phyloP scores from a whole-genome alignment of 2,888 invertebrate genomes.

The Muscina levida region DNA sequence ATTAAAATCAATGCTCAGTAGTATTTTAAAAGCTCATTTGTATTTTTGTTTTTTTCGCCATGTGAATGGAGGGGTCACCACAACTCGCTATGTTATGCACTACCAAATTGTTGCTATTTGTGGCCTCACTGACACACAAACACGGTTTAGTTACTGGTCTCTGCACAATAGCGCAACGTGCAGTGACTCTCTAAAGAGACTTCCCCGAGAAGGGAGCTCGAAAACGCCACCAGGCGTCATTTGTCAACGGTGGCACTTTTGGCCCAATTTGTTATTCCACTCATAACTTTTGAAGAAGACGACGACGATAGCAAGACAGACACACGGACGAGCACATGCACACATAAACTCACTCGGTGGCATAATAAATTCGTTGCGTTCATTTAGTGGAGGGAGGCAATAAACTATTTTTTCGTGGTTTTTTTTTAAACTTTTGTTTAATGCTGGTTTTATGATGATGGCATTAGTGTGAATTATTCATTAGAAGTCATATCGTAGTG shows the following conservation, averaged over 20 bases:
- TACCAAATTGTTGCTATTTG: constrained; percentile 7
- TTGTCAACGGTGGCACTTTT: neutral
- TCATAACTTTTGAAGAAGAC: constrained; percentile 53
- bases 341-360: neutral
- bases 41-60: no score
- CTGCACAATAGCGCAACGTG: neutral
- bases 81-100: constrained; percentile 3
- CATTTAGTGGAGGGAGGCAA: neutral
- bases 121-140: constrained; percentile 34
- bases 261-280: constrained; percentile 53
- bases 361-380: constrained; percentile 14
- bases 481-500: neutral
- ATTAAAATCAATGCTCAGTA: neutral
- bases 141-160: neutral
- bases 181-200: no score
- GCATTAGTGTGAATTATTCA: constrained; percentile 26
- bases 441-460: constrained; percentile 1
- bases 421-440: neutral
- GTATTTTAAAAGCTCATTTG: neutral
- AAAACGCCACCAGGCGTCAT: constrained; percentile 1
- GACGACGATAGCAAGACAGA: neutral
- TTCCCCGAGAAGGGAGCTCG: neutral
- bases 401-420: neutral
- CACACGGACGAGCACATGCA: neutral
- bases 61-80: neutral